Evolutionary conservation across 2,888 invertebrate species (phyloP), one percentile per base, ranked within the genome.

Genomic region (Apodemia mormo): DNA sequence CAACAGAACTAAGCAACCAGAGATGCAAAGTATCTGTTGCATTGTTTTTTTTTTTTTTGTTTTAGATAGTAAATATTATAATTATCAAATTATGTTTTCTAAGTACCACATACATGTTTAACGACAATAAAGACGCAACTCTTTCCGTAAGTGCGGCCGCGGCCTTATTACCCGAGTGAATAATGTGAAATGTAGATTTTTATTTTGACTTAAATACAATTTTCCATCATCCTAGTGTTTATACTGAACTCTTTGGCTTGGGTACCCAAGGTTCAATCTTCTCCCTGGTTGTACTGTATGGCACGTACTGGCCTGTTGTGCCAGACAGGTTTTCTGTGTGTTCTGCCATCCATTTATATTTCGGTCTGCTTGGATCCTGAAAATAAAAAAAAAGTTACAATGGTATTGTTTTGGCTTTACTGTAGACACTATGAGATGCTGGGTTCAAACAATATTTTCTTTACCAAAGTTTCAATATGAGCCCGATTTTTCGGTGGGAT

Each of bases 241-340:
- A 52, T 33, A 37, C 64, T 40, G 74, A 76, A 68, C 73, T 78
- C 69, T 83, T 85, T 29, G 75, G 78, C 30, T 82, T 81, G 0
- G 96, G 96, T 65, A 85, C 82, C 99, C 99, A 99, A 2, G 97
- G 94, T 82, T 98, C 94, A 49, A 99, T 94, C 92, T 99, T 99
- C 1, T 97, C 95, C 37, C 88, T 90, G 0, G 97, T 97, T 2
- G 99, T 99, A 76, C 96, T 96, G 88, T 98, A 99, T 0, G 99
- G 99, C 77, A 96, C 95, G 82, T 98, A 99, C 76, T 96, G 96
- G 1, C 94, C 93, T 0, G 94, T 92, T 0, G 97, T 97, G 5
- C 98, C 99, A 0, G 97, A 96, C 45, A 96, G 78, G 87, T 99
- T 99, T 83, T 97, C 97, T 0, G 95, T 95, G 85, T 97, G 97